phyloP scores from a whole-genome alignment of 2,113 vertebrate genomes.

The Dissostichus mawsoni region DNA sequence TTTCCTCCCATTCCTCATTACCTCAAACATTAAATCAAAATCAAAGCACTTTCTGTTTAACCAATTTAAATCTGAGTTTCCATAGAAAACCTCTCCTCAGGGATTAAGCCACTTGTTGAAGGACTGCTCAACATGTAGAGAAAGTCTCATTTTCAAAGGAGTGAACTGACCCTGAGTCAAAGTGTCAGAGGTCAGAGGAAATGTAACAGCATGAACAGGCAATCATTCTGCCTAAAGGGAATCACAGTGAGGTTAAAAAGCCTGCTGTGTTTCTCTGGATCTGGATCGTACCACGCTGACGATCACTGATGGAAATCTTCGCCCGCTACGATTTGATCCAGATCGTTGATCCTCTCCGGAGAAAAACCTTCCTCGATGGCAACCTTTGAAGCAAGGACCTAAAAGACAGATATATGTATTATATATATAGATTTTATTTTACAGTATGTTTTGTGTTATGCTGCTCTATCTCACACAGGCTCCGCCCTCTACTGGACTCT shows the following conservation, averaged over 20 bases:
- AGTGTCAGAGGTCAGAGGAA: not conserved
- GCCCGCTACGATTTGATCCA: constrained; percentile 50
- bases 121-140: no score
- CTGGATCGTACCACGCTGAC: not conserved
- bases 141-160: no score
- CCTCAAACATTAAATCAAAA: not conserved
- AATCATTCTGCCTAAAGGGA: constrained; percentile 10
- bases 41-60: not conserved
- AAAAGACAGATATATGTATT: constrained; percentile 14
- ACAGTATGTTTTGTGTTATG: no score
- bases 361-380: constrained; percentile 76
- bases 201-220: not conserved
- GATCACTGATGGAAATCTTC: constrained; percentile 38
- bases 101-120: not conserved
- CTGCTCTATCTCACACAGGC: no score
- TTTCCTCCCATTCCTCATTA: not conserved
- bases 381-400: constrained; percentile 81
- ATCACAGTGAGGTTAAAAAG: constrained; percentile 18
- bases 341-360: constrained; percentile 61
- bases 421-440: no score
- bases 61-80: no score
- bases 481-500: no score
- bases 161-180: not conserved
- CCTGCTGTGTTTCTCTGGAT: not conserved
- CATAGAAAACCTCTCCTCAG: no score